Conservation (phyloP, 2,888 invertebrate genomes). For the Sphinx pinastri region DNA sequence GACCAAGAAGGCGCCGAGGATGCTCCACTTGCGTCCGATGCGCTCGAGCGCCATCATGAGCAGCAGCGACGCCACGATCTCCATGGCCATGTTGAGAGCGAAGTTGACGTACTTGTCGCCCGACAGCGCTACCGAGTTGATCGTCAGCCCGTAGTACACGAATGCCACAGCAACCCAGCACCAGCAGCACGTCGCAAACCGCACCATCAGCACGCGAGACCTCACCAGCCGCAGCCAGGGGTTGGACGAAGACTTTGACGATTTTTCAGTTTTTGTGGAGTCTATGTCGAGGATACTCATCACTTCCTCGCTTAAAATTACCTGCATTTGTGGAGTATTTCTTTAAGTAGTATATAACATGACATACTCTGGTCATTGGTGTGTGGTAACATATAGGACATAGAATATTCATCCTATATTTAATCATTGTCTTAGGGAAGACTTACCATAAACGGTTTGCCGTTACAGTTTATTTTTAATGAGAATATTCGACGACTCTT, state of each 20-base stretch:
- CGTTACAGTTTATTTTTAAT: too few relatives aligned
- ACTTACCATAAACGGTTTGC: too few relatives aligned
- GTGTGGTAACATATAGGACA: too few relatives aligned
- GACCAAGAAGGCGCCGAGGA: conserved; percentile 63
- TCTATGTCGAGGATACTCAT: conserved; percentile 52
- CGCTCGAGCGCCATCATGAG: conserved; percentile 76
- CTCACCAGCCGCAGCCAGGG: conserved; percentile 60
- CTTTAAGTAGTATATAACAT: too few relatives aligned
- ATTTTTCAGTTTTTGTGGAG: conserved; percentile 30
- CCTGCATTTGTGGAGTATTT: conserved; percentile 41
- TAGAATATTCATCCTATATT: too few relatives aligned
- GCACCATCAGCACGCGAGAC: conserved; percentile 60
- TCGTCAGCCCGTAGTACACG: conserved; percentile 91
- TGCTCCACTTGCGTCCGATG: conserved; percentile 68
- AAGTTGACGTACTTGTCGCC: conserved; percentile 91
- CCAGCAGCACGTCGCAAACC: conserved; percentile 63
- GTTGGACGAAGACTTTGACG: conserved; percentile 33
- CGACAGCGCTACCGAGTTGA: conserved; percentile 88
- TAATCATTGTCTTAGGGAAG: too few relatives aligned
- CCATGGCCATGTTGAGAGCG: conserved; percentile 77
- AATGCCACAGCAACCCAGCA: conserved; percentile 91
- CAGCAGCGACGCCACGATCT: conserved; percentile 73
- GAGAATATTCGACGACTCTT: too few relatives aligned
- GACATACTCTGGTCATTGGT: too few relatives aligned
- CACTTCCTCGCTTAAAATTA: conserved; percentile 58